Evolutionary conservation across 2,888 invertebrate species (phyloP).

Genomic region (Pelosia muscerda): DNA sequence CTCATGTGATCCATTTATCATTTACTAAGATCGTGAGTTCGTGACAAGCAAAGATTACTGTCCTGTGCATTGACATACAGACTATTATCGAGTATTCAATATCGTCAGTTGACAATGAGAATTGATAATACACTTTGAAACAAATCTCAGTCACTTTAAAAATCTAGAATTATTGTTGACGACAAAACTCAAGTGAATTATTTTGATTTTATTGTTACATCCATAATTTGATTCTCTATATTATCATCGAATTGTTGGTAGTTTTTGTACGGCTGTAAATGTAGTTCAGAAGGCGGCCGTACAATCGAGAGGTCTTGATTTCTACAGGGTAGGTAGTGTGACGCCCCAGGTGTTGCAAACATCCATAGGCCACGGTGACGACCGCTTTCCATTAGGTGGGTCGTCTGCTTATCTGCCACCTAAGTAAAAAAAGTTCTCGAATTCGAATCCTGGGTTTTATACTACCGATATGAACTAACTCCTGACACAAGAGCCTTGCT

Average conservation of each 20-base stretch:
- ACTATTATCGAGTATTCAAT: conserved; percentile 34
- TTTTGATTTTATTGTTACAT: not conserved
- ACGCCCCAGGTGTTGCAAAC: too few relatives aligned
- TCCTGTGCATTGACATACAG: conserved; percentile 31
- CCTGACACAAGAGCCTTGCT: too few relatives aligned
- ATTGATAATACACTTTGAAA: conserved; percentile 7
- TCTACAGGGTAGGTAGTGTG: too few relatives aligned
- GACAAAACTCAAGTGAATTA: not conserved
- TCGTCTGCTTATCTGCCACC: too few relatives aligned
- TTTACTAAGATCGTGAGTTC: conserved; percentile 72
- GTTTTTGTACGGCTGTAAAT: too few relatives aligned
- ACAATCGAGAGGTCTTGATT: too few relatives aligned
- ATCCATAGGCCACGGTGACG: too few relatives aligned
- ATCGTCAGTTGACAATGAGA: conserved; percentile 22
- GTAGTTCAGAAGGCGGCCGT: not conserved
- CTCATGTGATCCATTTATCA: conserved; percentile 78
- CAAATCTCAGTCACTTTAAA: conserved; percentile 4
- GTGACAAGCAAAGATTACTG: conserved; percentile 75
- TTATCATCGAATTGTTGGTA: not conserved
- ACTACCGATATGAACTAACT: too few relatives aligned
- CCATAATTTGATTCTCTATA: not conserved
- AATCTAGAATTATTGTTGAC: not conserved
- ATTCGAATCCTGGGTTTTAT: too few relatives aligned
- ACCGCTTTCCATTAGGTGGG: too few relatives aligned
- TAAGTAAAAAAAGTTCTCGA: too few relatives aligned